These are phyloP conservation scores for Corynorhinus townsendii DNA, from an alignment of 2,113 vertebrate species.

Conservation along the genomic window DNA sequence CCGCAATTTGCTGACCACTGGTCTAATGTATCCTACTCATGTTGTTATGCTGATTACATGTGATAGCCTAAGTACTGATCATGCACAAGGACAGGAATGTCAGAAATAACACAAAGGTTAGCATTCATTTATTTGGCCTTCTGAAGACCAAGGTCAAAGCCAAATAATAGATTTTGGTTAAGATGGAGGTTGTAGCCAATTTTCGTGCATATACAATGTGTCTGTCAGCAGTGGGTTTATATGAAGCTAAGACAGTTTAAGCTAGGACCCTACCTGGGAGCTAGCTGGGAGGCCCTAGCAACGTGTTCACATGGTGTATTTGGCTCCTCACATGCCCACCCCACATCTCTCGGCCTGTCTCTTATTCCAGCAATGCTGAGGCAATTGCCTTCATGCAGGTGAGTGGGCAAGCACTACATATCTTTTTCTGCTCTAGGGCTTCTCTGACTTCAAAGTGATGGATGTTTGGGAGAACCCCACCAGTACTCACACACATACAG, in stretches of 20 bases:
- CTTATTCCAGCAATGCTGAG: background rate
- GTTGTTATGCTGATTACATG: background rate
- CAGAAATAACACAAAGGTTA: background rate
- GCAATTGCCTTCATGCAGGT: background rate
- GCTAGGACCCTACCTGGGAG: background rate
- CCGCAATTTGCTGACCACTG: too few species aligned
- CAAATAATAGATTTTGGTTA: background rate
- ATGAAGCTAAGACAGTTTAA: background rate
- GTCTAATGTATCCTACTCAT: background rate
- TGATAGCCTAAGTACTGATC: background rate
- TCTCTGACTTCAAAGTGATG: background rate
- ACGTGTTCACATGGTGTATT: fast-evolving
- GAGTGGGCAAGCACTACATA: background rate
- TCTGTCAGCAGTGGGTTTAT: background rate
- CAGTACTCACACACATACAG: background rate
- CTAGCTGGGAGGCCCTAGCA: background rate
- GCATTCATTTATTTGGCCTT: background rate
- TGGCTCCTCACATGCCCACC: too few species aligned
- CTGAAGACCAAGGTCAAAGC: background rate
- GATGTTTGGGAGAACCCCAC: background rate
- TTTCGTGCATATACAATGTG: background rate
- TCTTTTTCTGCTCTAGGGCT: background rate
- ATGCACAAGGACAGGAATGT: background rate
- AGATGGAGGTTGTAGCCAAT: background rate
- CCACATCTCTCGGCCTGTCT: background rate